Conservation (phyloP, 2,113 vertebrate genomes). For the Antennarius striatus region DNA sequence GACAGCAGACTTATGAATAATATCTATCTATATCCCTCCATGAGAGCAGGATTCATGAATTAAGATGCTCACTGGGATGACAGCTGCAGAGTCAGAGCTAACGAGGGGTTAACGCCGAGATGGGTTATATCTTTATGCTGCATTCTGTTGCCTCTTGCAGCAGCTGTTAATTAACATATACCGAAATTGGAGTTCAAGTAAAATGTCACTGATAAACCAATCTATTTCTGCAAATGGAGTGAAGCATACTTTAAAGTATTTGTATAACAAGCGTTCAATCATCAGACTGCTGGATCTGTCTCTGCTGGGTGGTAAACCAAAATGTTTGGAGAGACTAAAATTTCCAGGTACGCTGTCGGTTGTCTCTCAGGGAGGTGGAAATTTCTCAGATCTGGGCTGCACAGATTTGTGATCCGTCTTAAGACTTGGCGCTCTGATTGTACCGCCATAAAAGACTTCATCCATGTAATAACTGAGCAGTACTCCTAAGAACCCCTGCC, state of each 20-base stretch:
- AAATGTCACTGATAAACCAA: slow-evolving; percentile 44
- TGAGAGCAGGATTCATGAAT: no score
- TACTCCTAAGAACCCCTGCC: slow-evolving; percentile 61
- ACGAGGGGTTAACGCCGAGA: slow-evolving; percentile 49
- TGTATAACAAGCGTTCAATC: slow-evolving; percentile 14
- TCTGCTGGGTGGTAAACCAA: slow-evolving; percentile 26
- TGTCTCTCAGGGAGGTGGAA: slow-evolving; percentile 18
- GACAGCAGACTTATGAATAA: no score
- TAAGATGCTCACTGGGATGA: slow-evolving; percentile 2
- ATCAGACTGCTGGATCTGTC: slow-evolving; percentile 14
- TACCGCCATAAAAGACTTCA: slow-evolving; percentile 46
- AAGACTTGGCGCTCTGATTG: slow-evolving; percentile 27
- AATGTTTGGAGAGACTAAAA: slow-evolving; percentile 28
- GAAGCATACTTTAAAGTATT: slow-evolving; percentile 18
- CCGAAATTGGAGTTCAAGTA: slow-evolving; percentile 29
- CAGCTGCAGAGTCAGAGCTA: slow-evolving; percentile 39
- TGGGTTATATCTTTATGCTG: slow-evolving; percentile 46
- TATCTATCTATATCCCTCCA: no score
- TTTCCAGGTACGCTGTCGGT: slow-evolving; percentile 6
- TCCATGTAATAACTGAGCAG: slow-evolving; percentile 51
- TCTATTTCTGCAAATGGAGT: slow-evolving; percentile 11
- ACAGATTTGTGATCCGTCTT: slow-evolving; percentile 22
- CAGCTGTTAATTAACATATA: slow-evolving; percentile 60
- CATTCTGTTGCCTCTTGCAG: slow-evolving; percentile 41
- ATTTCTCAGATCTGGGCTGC: neutral